Conservation (phyloP, 2,113 vertebrate genomes). For the Hepsetus odoe region DNA sequence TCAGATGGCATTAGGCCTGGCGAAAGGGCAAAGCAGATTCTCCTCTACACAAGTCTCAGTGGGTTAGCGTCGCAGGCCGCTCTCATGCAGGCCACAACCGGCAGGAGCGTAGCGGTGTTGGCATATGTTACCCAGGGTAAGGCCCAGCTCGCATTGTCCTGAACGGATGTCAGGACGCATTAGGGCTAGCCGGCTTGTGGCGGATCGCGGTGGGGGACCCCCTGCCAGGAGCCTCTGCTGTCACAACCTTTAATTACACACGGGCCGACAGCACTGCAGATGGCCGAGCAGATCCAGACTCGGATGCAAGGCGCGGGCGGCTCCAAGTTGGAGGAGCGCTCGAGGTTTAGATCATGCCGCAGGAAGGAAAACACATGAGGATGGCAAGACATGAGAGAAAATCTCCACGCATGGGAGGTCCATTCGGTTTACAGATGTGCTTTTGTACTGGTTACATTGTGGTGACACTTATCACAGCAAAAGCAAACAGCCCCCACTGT, state of each 20-base stretch:
- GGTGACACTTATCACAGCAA: slow-evolving; percentile 1
- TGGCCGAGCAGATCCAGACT: slow-evolving; percentile 45
- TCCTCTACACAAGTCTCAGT: slow-evolving; percentile 39
- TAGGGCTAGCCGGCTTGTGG: slow-evolving; percentile 60
- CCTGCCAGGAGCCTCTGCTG: slow-evolving; percentile 68
- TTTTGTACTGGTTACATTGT: neutral
- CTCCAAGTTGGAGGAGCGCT: neutral
- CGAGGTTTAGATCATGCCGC: neutral
- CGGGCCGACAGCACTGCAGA: slow-evolving; percentile 69
- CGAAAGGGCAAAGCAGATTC: slow-evolving; percentile 50
- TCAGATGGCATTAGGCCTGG: slow-evolving; percentile 60
- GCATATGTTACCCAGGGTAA: slow-evolving; percentile 71
- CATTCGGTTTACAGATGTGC: neutral
- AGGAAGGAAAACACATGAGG: neutral
- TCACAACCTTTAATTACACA: slow-evolving; percentile 73
- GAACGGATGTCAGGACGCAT: slow-evolving; percentile 65
- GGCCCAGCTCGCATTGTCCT: slow-evolving; percentile 61
- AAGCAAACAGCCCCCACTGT: neutral
- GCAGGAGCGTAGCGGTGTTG: slow-evolving; percentile 61
- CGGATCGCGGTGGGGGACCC: slow-evolving; percentile 45
- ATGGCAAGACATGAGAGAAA: neutral
- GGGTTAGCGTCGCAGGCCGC: slow-evolving; percentile 43
- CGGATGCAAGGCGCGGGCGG: slow-evolving; percentile 4
- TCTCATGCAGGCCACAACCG: slow-evolving; percentile 31
- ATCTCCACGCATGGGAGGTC: neutral